A percentile compares a stretch with the other conserved stretches of the same genome.
Evolutionary conservation across 2,113 vertebrate species (phyloP).

Genomic region (Nibea albiflora): DNA sequence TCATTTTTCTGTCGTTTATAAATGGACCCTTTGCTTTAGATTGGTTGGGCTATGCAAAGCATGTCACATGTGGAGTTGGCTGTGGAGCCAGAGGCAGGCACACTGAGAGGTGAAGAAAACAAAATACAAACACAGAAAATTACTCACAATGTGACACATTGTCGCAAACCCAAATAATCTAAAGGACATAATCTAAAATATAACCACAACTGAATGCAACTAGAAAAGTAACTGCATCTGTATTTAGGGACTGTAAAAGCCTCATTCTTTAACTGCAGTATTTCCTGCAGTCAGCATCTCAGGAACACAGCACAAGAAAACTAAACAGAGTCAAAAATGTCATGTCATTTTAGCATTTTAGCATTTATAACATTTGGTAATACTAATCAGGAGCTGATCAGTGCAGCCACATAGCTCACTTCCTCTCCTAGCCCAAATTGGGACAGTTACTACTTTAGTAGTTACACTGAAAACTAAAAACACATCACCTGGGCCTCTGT

Average conservation of each 20-base stretch:
- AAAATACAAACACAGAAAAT: conserved; percentile 1
- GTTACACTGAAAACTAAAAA: conserved; percentile 15
- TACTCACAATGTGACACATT: not conserved
- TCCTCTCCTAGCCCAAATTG: conserved; percentile 32
- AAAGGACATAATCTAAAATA: not conserved
- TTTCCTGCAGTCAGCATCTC: not conserved
- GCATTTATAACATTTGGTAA: not conserved
- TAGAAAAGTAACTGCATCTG: not conserved
- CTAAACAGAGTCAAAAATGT: not conserved
- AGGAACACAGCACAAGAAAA: not conserved
- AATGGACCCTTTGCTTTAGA: conserved; percentile 38
- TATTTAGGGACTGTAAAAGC: not conserved
- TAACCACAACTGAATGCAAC: not conserved
- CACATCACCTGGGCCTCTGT: conserved; percentile 12
- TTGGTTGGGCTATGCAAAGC: conserved; percentile 59
- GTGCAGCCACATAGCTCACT: conserved; percentile 29
- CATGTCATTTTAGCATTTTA: not conserved
- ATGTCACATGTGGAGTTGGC: conserved; percentile 5
- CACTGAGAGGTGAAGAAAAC: not conserved
- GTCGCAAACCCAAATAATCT: not conserved
- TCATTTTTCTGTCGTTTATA: conserved; percentile 42
- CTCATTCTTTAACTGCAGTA: not conserved
- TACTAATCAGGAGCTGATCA: conserved; percentile 21
- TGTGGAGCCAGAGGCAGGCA: conserved; percentile 3
- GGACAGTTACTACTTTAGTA: conserved; percentile 10